These are phyloP conservation scores for Chesias legatella DNA, from an alignment of 2,888 invertebrate species.

Conservation along the genomic window DNA sequence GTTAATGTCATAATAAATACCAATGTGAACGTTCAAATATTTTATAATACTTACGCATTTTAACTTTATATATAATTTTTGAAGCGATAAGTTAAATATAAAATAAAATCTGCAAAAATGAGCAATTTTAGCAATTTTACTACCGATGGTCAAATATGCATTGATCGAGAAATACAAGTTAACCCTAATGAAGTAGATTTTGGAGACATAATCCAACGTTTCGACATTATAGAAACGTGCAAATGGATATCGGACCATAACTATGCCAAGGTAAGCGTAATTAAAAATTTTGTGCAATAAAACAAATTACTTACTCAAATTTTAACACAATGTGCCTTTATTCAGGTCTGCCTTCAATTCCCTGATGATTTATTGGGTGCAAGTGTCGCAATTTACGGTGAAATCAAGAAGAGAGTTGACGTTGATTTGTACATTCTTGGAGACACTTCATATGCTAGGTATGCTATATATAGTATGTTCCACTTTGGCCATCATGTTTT, in stretches of 20 bases:
- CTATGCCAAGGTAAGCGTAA: conserved; percentile 80
- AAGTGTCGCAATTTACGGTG: conserved; percentile 84
- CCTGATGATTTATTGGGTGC: conserved; percentile 89
- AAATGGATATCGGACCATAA: conserved; percentile 86
- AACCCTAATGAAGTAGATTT: conserved; percentile 29
- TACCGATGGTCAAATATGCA: conserved; percentile 74
- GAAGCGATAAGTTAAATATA: too few species aligned
- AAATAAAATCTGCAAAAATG: too few species aligned
- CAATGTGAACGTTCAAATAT: too few species aligned
- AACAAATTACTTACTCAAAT: too few species aligned
- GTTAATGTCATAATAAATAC: too few species aligned
- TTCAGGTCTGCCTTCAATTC: conserved; percentile 93
- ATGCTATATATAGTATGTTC: too few species aligned
- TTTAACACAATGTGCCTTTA: conserved; percentile 14
- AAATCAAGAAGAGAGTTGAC: conserved; percentile 64
- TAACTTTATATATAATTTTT: too few species aligned
- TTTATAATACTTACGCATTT: too few species aligned
- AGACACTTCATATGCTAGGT: conserved; percentile 94
- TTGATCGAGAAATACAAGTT: conserved; percentile 68
- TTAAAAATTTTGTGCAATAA: too few species aligned
- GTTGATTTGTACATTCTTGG: conserved; percentile 89
- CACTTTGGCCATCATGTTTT: too few species aligned
- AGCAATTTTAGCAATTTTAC: conserved; percentile 77
- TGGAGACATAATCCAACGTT: conserved; percentile 65
- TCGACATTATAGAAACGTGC: conserved; percentile 81